These are phyloP conservation scores for Pheosia tremula DNA, from an alignment of 2,888 invertebrate species.

Conservation along the genomic window DNA sequence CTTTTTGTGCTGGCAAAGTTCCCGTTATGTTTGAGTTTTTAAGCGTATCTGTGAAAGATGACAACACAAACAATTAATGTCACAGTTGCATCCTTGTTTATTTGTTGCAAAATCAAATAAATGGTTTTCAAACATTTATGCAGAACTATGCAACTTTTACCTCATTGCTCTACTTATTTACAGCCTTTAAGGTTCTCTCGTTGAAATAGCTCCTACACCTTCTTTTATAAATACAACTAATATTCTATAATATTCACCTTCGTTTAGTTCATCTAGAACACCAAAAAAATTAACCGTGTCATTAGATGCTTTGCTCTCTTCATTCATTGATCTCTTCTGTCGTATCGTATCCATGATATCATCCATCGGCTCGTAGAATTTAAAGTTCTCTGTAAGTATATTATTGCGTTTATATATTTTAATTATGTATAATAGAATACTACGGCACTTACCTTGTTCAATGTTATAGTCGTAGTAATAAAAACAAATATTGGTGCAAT, in stretches of 20 bases:
- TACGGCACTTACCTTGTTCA: conserved; percentile 15
- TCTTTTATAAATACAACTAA: neutral
- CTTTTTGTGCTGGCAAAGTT: conserved; percentile 58
- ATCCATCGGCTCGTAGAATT: conserved; percentile 28
- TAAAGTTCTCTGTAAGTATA: conserved; percentile 31
- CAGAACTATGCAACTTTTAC: no score
- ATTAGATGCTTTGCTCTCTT: conserved; percentile 33
- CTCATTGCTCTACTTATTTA: no score
- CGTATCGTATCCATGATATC: conserved; percentile 38
- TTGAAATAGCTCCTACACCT: neutral
- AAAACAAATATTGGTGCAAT: conserved; percentile 26
- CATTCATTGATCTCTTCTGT: conserved; percentile 54
- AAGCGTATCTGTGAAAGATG: conserved; percentile 61
- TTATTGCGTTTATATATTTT: conserved; percentile 8
- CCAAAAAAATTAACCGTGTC: conserved; percentile 60
- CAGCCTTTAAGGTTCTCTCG: no score
- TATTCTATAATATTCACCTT: conserved; percentile 50
- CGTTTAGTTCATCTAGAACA: conserved; percentile 66
- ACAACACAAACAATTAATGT: no score
- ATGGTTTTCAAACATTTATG: no score
- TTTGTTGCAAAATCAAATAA: no score
- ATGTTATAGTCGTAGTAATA: conserved; percentile 16
- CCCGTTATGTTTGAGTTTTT: conserved; percentile 58
- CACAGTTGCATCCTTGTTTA: no score
- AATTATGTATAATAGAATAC: conserved; percentile 3